These are phyloP conservation scores for Dorcus hopei DNA, from an alignment of 2,888 invertebrate species.

Conservation along the genomic window DNA sequence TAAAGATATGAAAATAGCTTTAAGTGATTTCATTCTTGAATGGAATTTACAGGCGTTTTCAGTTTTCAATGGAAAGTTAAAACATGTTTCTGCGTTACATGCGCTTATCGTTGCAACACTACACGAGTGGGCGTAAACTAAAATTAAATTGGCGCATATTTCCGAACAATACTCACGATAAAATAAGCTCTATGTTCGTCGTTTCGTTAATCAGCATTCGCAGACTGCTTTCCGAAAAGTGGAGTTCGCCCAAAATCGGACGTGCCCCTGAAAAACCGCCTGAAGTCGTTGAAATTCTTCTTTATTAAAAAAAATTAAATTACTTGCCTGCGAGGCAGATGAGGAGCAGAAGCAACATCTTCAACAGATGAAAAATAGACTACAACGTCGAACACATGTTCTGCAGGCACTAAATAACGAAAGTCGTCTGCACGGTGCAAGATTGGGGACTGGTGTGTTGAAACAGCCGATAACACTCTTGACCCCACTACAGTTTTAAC, in stretches of 20 bases:
- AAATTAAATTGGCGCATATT: neutral
- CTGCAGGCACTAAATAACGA: neutral
- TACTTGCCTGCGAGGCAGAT: neutral
- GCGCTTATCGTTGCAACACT: too few relatives aligned
- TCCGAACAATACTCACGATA: conserved; percentile 10
- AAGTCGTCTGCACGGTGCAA: neutral
- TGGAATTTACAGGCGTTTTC: too few relatives aligned
- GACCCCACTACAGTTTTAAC: neutral
- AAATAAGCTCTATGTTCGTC: conserved; percentile 5
- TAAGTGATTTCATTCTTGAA: too few relatives aligned
- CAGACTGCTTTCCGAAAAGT: conserved; percentile 11
- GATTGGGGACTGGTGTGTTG: neutral
- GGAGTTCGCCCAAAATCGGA: conserved; percentile 3
- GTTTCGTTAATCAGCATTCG: conserved; percentile 13
- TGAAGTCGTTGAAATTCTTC: neutral
- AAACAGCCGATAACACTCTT: neutral
- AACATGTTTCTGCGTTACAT: too few relatives aligned
- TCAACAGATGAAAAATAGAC: too few relatives aligned
- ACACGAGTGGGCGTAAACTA: too few relatives aligned
- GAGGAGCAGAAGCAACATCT: neutral
- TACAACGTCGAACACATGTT: neutral
- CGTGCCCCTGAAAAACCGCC: conserved; percentile 5
- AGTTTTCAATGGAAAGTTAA: too few relatives aligned
- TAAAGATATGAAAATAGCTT: too few relatives aligned
- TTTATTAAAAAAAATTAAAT: neutral